Evolutionary conservation across 2,888 invertebrate species (phyloP).

Genomic region (Auanema freiburgensis): DNA sequence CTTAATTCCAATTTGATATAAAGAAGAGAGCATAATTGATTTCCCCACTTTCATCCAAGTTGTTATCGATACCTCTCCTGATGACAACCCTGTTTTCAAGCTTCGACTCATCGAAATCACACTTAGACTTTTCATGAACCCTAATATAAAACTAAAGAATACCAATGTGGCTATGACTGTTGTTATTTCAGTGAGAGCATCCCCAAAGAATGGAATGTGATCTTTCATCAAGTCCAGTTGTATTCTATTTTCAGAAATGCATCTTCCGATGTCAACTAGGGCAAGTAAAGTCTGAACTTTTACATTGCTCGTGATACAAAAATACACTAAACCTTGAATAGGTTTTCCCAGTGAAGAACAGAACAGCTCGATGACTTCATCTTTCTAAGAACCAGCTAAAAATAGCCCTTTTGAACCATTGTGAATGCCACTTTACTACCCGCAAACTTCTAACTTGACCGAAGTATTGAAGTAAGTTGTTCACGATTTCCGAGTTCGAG

Average conservation of each 20-base stretch:
- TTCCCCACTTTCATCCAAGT: conserved; percentile 74
- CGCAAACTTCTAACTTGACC: conserved; percentile 31
- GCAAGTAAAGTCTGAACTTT: conserved; percentile 34
- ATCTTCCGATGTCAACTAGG: conserved; percentile 32
- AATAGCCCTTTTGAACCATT: background rate
- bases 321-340: conserved; percentile 21
- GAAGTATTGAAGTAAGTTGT: conserved; percentile 68
- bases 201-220: conserved; percentile 18
- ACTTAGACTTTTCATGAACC: too few relatives aligned
- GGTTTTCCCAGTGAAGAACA: conserved; percentile 37
- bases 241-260: conserved; percentile 29
- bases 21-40: background rate
- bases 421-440: conserved; percentile 16
- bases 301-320: background rate
- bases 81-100: conserved; percentile 75
- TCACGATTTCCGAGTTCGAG: conserved; percentile 72
- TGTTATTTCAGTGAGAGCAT: conserved; percentile 25
- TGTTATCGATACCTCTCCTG: conserved; percentile 76
- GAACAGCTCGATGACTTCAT: conserved; percentile 27
- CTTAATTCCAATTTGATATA: conserved; percentile 66
- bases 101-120: conserved; percentile 68
- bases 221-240: conserved; percentile 30
- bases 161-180: conserved; percentile 70
- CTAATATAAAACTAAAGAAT: background rate
- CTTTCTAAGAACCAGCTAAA: conserved; percentile 28